These are phyloP conservation scores for Brassicogethes aeneus DNA, from an alignment of 2,888 invertebrate species.

Conservation along the genomic window DNA sequence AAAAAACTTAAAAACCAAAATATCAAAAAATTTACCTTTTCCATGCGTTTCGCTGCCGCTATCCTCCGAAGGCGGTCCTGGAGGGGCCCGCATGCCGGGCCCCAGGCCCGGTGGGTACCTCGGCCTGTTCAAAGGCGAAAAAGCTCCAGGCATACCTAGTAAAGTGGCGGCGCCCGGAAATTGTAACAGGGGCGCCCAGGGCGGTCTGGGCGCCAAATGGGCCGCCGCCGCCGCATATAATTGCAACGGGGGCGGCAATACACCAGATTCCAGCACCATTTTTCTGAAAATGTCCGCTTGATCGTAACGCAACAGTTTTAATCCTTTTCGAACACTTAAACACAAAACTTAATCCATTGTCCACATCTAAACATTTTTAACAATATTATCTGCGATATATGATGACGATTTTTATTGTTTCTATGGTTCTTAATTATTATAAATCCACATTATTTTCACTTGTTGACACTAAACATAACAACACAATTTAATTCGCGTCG, in stretches of 20 bases:
- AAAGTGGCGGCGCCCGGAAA: constrained; percentile 41
- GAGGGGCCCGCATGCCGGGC: constrained; percentile 34
- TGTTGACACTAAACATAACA: no score
- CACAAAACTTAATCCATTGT: no score
- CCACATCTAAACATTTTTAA: no score
- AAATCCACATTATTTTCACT: no score
- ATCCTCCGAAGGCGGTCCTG: constrained; percentile 40
- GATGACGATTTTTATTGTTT: no score
- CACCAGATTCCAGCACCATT: constrained; percentile 57
- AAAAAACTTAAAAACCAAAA: no score
- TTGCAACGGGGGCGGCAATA: constrained; percentile 61
- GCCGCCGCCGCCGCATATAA: constrained; percentile 63
- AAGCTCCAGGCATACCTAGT: constrained; percentile 41
- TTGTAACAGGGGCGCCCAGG: constrained; percentile 41
- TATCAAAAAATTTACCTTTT: no score
- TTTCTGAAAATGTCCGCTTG: constrained; percentile 16
- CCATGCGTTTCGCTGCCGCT: constrained; percentile 42
- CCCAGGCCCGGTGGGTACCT: constrained; percentile 35
- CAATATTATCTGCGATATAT: no score
- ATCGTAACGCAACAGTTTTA: neutral
- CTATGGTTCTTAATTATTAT: no score
- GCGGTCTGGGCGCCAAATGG: constrained; percentile 53
- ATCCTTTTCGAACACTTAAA: neutral
- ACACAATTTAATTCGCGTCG: no score
- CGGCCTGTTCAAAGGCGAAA: constrained; percentile 37